These are phyloP conservation scores for Carcharodon carcharias DNA, from an alignment of 2,797 vertebrate species.

Conservation along the genomic window DNA sequence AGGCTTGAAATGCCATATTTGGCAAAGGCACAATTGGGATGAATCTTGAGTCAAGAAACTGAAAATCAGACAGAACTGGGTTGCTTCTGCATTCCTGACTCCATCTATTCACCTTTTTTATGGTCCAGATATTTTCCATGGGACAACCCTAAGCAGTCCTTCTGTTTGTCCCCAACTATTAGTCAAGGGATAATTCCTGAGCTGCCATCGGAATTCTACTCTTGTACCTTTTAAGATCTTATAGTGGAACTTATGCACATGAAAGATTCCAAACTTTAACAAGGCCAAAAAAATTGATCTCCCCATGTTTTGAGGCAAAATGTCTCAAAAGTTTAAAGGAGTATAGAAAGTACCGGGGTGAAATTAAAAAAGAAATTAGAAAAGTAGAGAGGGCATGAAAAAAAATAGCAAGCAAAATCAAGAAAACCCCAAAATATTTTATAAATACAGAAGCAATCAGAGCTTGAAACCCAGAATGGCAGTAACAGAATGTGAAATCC, in stretches of 20 bases:
- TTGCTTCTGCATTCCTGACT: background rate
- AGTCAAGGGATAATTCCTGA: background rate
- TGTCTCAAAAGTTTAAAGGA: background rate
- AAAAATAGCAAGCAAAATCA: background rate
- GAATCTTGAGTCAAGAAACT: background rate
- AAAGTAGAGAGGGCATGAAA: background rate
- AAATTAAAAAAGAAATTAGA: background rate
- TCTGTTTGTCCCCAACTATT: background rate
- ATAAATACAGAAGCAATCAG: background rate
- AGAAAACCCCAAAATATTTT: background rate
- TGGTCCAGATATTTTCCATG: background rate
- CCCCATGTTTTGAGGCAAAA: background rate
- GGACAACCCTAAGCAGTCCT: background rate
- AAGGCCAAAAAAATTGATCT: background rate
- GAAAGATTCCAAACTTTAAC: background rate
- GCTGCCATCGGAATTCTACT: background rate
- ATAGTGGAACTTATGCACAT: background rate
- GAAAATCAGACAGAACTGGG: background rate
- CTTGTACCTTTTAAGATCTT: background rate
- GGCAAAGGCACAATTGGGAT: background rate
- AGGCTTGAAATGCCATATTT: background rate
- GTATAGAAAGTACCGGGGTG: background rate
- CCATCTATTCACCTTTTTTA: background rate
- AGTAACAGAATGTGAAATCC: constrained; percentile 24
- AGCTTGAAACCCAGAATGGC: background rate